Evolutionary conservation across 1,140 invertebrate genomes (phyloP), one percentile per base, ranked within the genome.

Genomic region (Panagrolaimus sp.): DNA sequence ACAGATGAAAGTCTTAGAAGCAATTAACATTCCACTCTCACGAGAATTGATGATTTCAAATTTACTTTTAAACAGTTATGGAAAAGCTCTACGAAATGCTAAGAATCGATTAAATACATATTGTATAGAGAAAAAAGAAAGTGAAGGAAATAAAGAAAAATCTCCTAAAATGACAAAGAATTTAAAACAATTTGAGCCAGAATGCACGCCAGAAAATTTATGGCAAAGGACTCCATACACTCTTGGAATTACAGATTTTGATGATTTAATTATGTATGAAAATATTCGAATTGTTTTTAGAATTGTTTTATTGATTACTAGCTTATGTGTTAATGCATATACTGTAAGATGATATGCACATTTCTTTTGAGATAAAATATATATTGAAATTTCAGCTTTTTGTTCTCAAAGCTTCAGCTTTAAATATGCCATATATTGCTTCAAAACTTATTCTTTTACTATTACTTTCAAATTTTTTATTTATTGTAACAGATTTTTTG

Each of bases 51-150:
- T 57, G 51, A 57, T 27, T 13, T 57, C 51, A 25, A 57, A 57
- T 57, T 57, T 57, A 16, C 13, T 57, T 13, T 25, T 57, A 27
- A 57, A 57, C n/a, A 57, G 27, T 23, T 57, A 57, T 8, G 51
- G 51, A 20, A 20, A 27, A 25, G 51, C 27, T 4, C 9, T 57
- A 16, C 11, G 51, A 11, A 27, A 57, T 9, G 20, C 27, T 5
- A 57, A 57, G 20, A n/a, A 20, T 3, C 51, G 51, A 16, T 27
- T 11, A 25, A 27, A 57, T 57, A 11, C n/a, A 11, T 57, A 20
- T 25, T n/a, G 51, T 11, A n/a, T n/a, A n/a, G n/a, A n/a, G n/a
- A n/a, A n/a, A n/a, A n/a, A n/a, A n/a, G n/a, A n/a, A n/a, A n/a
- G n/a, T n/a, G n/a, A n/a, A n/a, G n/a, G n/a, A n/a, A n/a, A n/a